Conservation (phyloP, 2,113 vertebrate species). For the Promerops cafer region DNA sequence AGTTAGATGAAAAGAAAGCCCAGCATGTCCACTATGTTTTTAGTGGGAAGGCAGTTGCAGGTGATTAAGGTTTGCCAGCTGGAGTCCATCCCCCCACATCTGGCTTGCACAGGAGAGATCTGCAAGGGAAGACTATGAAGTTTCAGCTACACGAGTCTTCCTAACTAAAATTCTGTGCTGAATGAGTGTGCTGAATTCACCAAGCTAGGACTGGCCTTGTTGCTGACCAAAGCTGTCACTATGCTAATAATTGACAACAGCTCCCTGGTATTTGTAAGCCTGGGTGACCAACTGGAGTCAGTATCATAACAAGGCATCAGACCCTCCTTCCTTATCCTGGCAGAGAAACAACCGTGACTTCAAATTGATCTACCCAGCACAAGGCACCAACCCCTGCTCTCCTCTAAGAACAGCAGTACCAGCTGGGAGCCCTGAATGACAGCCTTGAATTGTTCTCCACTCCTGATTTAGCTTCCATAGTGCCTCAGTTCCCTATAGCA, state of each 20-base stretch:
- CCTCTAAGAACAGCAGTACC: accelerated
- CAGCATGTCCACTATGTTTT: background rate
- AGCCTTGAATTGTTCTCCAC: background rate
- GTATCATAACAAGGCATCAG: background rate
- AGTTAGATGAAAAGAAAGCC: background rate
- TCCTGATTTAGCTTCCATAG: background rate
- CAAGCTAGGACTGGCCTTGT: background rate
- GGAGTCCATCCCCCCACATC: accelerated
- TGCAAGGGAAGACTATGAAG: background rate
- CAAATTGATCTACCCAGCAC: background rate
- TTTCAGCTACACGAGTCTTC: background rate
- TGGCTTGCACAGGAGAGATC: background rate
- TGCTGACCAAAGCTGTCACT: background rate
- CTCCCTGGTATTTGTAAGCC: background rate
- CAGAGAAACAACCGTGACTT: background rate
- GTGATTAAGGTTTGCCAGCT: background rate
- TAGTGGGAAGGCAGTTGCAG: background rate
- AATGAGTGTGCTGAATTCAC: background rate
- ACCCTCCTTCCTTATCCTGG: background rate
- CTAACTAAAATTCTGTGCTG: background rate
- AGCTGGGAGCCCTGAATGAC: background rate
- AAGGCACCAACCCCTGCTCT: background rate
- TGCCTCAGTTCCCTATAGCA: background rate
- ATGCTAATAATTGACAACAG: background rate
- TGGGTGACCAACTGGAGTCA: background rate